Conservation (phyloP, 2,797 vertebrate species). For the Arrhamphus sclerolepis region DNA sequence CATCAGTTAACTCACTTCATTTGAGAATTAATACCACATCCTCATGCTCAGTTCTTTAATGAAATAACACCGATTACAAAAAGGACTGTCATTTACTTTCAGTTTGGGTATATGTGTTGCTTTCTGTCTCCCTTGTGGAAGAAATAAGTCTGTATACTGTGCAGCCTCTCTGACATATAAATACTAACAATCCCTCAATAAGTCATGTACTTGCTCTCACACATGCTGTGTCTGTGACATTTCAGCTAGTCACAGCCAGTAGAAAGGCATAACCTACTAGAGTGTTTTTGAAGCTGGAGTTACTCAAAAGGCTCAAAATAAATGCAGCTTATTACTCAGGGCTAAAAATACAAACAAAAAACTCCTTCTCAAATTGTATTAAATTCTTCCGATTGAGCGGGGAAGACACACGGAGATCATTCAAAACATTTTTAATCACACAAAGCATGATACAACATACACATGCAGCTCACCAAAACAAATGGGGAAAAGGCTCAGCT, state of each 20-base stretch:
- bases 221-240: slow-evolving; percentile 56
- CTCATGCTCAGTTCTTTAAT: slow-evolving; percentile 2
- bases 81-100: background rate
- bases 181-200: slow-evolving; percentile 7
- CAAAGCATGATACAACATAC: too few species aligned
- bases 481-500: too few species aligned
- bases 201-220: slow-evolving; percentile 24
- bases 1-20: slow-evolving; percentile 49
- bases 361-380: slow-evolving; percentile 8
- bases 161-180: slow-evolving; percentile 14
- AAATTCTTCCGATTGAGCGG: background rate
- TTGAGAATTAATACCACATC: slow-evolving; percentile 4
- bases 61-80: background rate
- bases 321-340: slow-evolving; percentile 19
- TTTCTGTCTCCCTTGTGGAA: too few species aligned
- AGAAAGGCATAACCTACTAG: slow-evolving; percentile 15
- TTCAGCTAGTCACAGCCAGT: slow-evolving; percentile 43
- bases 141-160: background rate
- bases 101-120: background rate
- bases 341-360: background rate
- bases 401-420: too few species aligned
- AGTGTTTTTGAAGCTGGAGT: slow-evolving; percentile 1
- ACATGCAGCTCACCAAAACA: too few species aligned
- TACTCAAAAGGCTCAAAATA: slow-evolving; percentile 40
- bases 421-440: too few species aligned